Evolutionary conservation across 2,113 vertebrate genomes (phyloP).

Genomic region (Eclectus roratus): DNA sequence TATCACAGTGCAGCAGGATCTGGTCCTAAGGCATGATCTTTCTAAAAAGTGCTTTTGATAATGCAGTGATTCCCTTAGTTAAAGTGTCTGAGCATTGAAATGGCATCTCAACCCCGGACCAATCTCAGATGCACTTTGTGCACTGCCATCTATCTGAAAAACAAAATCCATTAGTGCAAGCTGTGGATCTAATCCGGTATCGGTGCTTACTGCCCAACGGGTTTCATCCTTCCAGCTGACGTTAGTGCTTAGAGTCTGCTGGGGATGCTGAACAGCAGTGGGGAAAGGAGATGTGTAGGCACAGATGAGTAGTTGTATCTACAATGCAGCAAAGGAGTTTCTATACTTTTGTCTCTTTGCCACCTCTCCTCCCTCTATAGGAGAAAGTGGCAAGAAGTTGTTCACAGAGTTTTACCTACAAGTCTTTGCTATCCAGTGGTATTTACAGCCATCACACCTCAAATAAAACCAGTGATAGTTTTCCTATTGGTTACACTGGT

Average conservation of each 20-base stretch:
- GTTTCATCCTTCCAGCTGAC: not conserved
- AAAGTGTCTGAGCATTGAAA: conserved; percentile 28
- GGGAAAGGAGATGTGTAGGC: not conserved
- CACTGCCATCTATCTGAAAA: conserved; percentile 48
- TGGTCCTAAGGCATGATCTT: not conserved
- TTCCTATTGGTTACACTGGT: not conserved
- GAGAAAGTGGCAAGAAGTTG: not conserved
- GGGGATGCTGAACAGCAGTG: not conserved
- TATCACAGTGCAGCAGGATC: not conserved
- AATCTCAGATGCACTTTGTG: not conserved
- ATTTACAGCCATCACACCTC: not conserved
- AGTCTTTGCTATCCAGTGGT: not conserved
- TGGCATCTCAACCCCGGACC: conserved; percentile 28
- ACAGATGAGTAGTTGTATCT: not conserved
- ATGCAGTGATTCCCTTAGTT: not conserved
- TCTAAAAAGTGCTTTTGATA: conserved; percentile 33
- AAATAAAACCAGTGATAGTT: not conserved
- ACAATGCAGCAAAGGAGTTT: not conserved
- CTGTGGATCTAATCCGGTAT: not conserved
- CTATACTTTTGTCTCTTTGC: not conserved
- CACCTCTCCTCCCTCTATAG: not conserved
- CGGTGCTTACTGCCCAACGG: not conserved
- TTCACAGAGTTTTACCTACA: not conserved
- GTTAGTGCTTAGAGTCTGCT: not conserved
- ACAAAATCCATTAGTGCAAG: conserved; percentile 29